Base-by-base conservation (phyloP, 2,113 vertebrate species). In the Dermatemys mawii region DNA sequence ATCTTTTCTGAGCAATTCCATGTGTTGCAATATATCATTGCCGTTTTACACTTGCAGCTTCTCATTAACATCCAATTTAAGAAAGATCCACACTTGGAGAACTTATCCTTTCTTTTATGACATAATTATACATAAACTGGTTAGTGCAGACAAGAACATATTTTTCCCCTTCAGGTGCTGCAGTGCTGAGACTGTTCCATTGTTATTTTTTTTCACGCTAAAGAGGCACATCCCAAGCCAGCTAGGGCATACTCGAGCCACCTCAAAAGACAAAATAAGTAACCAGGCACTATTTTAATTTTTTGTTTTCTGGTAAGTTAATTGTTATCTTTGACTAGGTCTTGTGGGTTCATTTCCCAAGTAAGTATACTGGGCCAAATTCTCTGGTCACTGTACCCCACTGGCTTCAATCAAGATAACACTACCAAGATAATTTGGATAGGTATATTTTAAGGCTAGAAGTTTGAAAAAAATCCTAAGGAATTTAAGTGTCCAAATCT, bases 11-110 rank as follows among this genome's bases (percentile, higher is more conserved):
- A 90, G 53, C 17, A 81, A 78, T 83, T 90, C 91, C 83, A 1
- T 85, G 57, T 81, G 46, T 1, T 48, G 41, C 49, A 83, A 54
- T 86, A 83, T 41, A 76, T 90, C 81, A 49, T 0, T 78, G 49
- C 46, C 91, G 49, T 82, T 97, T 97, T 95, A 95, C 78, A 13
- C 81, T 57, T 78, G 44, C 49, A 90, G 26, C 90, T 96, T 85
- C 84, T 87, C 95, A 93, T 84, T 93, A 91, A 81, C 19, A 78
- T 78, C 70, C 41, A 79, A 29, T 92, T 89, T 88, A 84, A 91
- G 86, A 90, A 85, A 54, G 55, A 91, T 19, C 63, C 67, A 94
- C 73, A 24, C 38, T 51, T 94, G 84, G 7, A 91, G 81, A 90
- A 78, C 22, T 93, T 86, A 57, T 35, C 14, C 49, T 91, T 93